Conservation (phyloP, 2,797 vertebrate species). For the Melanotaenia parkinsoni region DNA sequence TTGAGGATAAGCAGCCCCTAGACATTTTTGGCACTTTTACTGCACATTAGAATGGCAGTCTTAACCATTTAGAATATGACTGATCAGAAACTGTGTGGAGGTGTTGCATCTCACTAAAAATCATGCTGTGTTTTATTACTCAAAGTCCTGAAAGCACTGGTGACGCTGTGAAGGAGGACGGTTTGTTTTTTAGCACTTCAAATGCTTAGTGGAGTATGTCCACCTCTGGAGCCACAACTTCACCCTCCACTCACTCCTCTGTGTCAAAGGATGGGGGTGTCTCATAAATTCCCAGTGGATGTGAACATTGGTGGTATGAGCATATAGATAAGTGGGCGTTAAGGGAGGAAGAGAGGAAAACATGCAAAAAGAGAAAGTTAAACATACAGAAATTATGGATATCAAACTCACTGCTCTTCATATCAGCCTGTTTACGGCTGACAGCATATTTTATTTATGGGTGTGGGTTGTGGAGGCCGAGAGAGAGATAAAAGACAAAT, state of each 20-base stretch:
- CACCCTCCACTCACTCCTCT: conserved; percentile 32
- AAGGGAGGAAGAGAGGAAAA: background rate
- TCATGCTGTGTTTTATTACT: background rate
- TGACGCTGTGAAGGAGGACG: conserved; percentile 1
- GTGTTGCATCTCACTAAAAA: background rate
- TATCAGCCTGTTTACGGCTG: conserved; percentile 23
- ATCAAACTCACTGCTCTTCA: conserved; percentile 5
- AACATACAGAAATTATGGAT: conserved; percentile 22
- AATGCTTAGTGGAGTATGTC: conserved; percentile 47
- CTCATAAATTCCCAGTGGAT: conserved; percentile 43
- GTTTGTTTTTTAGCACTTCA: conserved; percentile 48
- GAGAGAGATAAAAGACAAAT: conserved; percentile 7
- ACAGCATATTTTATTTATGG: conserved; percentile 17
- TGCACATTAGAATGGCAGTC: background rate
- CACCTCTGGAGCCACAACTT: conserved; percentile 46
- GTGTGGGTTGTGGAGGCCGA: background rate
- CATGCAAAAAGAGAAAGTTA: conserved; percentile 2
- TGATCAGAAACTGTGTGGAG: background rate
- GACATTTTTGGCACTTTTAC: background rate
- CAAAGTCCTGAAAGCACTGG: conserved; percentile 14
- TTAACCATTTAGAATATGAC: background rate
- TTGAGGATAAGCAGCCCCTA: conserved; percentile 6
- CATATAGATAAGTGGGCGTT: conserved; percentile 32
- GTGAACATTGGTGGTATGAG: conserved; percentile 35
- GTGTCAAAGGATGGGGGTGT: conserved; percentile 38